These are phyloP conservation scores for Cuculus canorus DNA, from an alignment of 2,797 vertebrate genomes.

Conservation along the genomic window DNA sequence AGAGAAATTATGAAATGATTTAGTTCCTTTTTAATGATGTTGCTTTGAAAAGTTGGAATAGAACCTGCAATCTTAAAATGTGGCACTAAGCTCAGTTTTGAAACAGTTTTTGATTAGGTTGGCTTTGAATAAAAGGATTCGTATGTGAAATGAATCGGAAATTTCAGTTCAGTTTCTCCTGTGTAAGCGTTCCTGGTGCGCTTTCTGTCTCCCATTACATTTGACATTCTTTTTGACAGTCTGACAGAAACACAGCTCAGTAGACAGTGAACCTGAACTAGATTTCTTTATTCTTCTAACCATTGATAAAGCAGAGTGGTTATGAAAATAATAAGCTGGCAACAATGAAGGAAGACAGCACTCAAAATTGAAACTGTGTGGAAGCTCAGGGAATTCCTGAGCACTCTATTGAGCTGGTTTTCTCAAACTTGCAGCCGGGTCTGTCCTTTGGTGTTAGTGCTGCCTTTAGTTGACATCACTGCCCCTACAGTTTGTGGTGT, in stretches of 20 bases:
- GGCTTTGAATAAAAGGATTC: neutral
- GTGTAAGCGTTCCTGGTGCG: neutral
- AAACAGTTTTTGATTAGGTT: neutral
- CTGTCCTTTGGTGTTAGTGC: neutral
- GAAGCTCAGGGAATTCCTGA: neutral
- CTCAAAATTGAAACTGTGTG: neutral
- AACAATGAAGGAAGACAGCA: neutral
- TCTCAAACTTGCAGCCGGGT: neutral
- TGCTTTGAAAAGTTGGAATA: neutral
- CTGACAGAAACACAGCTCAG: conserved; percentile 11
- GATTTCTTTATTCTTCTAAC: conserved; percentile 28
- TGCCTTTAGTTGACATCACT: neutral
- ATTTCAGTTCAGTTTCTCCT: conserved; percentile 14
- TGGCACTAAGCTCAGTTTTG: neutral
- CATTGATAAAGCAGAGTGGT: neutral
- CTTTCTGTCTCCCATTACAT: conserved; percentile 5
- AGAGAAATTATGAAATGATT: neutral
- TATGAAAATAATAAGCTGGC: conserved; percentile 27
- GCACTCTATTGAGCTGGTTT: neutral
- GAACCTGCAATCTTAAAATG: conserved; percentile 8
- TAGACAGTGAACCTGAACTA: conserved; percentile 5
- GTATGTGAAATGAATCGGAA: conserved; percentile 17
- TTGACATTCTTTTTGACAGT: conserved; percentile 23
- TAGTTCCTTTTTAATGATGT: neutral
- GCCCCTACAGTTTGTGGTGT: neutral